Conservation (phyloP, 2,888 invertebrate species). For the Brassicogethes aeneus region DNA sequence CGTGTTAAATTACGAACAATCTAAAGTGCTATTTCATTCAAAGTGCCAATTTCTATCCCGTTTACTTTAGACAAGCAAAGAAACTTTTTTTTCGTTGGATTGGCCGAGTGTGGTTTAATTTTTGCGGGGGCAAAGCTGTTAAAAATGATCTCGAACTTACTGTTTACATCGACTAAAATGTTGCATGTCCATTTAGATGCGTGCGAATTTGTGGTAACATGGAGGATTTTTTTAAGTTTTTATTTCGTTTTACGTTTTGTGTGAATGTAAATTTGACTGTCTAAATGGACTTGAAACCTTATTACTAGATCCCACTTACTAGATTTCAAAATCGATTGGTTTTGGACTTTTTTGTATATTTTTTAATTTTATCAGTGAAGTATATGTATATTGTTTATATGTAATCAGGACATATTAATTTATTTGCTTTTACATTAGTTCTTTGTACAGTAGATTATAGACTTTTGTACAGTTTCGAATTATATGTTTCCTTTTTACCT, state of each 20-base stretch:
- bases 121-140: constrained; percentile 3
- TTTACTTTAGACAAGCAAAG: constrained; percentile 30
- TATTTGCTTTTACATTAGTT: constrained; percentile 36
- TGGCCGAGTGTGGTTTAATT: neutral
- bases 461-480: constrained; percentile 41
- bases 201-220: too few relatives aligned
- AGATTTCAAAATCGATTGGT: constrained; percentile 16
- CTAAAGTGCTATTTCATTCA: constrained; percentile 40
- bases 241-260: too few relatives aligned
- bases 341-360: constrained; percentile 26
- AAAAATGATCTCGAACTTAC: constrained; percentile 38
- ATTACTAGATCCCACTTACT: constrained; percentile 12
- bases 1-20: constrained; percentile 7
- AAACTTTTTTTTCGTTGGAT: neutral
- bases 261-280: too few relatives aligned
- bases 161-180: constrained; percentile 33
- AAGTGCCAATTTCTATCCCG: constrained; percentile 38
- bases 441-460: constrained; percentile 41
- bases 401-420: constrained; percentile 38
- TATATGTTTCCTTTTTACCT: constrained; percentile 33
- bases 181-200: neutral
- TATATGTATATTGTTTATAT: constrained; percentile 39
- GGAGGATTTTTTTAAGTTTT: too few relatives aligned
- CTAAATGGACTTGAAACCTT: neutral
- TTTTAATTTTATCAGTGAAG: constrained; percentile 30